Conservation (phyloP, 37 sponge, comb jelly and placozoan genomes). For the Tethya wilhelma region DNA sequence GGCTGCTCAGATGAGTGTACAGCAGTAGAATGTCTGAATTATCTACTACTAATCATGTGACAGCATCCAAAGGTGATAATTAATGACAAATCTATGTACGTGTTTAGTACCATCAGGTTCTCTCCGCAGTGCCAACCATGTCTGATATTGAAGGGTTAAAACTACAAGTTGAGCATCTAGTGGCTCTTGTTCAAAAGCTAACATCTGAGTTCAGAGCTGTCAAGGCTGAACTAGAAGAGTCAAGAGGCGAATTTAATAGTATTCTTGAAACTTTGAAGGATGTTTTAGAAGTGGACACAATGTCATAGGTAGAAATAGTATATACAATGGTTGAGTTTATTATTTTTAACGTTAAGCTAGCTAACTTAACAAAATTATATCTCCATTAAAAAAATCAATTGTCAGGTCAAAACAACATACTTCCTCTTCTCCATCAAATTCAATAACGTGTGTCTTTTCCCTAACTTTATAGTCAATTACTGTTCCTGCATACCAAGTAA, state of each 20-base stretch:
- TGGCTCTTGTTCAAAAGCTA: constrained; percentile 22
- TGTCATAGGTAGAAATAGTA: neutral
- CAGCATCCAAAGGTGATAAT: too few species aligned
- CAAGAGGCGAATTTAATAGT: constrained; percentile 10
- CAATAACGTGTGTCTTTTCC: constrained; percentile 26
- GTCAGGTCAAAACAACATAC: constrained; percentile 16
- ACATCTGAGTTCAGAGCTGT: constrained; percentile 18
- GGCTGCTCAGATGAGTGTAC: too few species aligned
- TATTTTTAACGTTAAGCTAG: too few species aligned
- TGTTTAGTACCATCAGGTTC: too few species aligned
- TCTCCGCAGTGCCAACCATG: neutral
- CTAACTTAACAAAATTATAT: constrained; percentile 12
- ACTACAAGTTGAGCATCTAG: constrained; percentile 12
- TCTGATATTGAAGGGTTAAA: constrained; percentile 6
- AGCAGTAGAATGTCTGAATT: too few species aligned
- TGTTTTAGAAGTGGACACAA: neutral
- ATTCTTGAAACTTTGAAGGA: constrained; percentile 9
- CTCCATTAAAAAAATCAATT: constrained; percentile 24
- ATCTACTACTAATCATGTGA: too few species aligned
- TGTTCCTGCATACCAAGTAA: constrained; percentile 30
- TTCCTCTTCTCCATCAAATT: constrained; percentile 30
- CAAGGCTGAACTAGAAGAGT: constrained; percentile 30
- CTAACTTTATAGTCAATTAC: constrained; percentile 25
- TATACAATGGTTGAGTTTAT: neutral
- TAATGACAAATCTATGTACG: too few species aligned